Percentiles rank a stretch among this genome's conserved stretches.
These are phyloP conservation scores for Hetaerina americana DNA, from an alignment of 1,140 invertebrate species.

Conservation along the genomic window DNA sequence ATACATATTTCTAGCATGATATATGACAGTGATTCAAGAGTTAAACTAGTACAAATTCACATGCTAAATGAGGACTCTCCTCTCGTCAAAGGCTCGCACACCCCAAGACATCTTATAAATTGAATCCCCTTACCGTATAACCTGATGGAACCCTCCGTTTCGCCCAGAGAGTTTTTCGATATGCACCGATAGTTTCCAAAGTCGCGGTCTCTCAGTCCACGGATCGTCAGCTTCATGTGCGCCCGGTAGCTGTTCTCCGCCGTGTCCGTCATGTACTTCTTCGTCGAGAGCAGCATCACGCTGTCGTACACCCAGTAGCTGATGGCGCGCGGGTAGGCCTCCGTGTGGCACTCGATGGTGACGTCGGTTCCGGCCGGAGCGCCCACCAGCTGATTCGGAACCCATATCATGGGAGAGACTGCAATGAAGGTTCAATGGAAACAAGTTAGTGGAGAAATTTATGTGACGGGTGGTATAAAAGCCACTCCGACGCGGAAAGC, in stretches of 20 bases:
- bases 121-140: slow-evolving; percentile 63
- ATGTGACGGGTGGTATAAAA: too few species aligned
- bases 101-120: neutral
- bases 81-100: too few species aligned
- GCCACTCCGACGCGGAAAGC: too few species aligned
- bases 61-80: too few species aligned
- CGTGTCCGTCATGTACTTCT: slow-evolving; percentile 63
- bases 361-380: slow-evolving; percentile 77
- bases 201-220: slow-evolving; percentile 58
- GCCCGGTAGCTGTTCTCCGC: slow-evolving; percentile 71
- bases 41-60: too few species aligned
- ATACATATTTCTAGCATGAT: too few species aligned
- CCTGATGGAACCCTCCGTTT: slow-evolving; percentile 81
- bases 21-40: too few species aligned
- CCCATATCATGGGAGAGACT: slow-evolving; percentile 88
- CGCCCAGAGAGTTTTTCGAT: slow-evolving; percentile 86
- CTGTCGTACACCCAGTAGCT: slow-evolving; percentile 84
- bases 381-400: slow-evolving; percentile 81
- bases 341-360: slow-evolving; percentile 83
- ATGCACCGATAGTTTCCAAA: slow-evolving; percentile 79
- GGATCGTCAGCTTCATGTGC: slow-evolving; percentile 73
- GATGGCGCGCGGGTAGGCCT: slow-evolving; percentile 83
- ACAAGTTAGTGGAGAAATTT: neutral
- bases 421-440: slow-evolving; percentile 19
- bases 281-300: slow-evolving; percentile 68